phyloP scores from a whole-genome alignment of 2,113 vertebrate species.

The Entosphenus tridentatus region DNA sequence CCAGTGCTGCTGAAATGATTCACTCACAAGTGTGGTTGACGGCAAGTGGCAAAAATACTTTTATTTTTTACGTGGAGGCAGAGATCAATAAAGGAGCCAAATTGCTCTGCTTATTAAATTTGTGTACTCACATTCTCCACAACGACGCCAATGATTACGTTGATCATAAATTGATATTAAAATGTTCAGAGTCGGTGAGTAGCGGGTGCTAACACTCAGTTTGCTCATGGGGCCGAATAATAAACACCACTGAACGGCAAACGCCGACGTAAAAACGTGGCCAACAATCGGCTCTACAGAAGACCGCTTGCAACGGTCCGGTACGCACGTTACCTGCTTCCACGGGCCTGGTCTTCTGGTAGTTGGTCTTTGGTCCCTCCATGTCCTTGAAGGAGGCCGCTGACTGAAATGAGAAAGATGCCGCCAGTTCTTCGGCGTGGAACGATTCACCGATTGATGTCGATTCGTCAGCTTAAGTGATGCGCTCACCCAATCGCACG shows the following conservation, averaged over 20 bases:
- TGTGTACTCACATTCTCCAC: background rate
- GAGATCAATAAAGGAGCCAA: no score
- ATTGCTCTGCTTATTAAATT: no score
- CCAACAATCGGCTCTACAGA: background rate
- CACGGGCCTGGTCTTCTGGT: conserved; percentile 43
- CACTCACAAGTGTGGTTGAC: no score
- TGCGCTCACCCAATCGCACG: background rate
- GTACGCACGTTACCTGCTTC: conserved; percentile 42
- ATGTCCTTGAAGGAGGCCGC: conserved; percentile 49
- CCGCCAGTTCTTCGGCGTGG: background rate
- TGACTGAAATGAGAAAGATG: conserved; percentile 20
- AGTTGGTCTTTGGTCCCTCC: conserved; percentile 37
- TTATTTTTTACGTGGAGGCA: no score
- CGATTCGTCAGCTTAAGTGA: background rate
- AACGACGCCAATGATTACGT: background rate
- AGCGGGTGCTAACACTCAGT: background rate
- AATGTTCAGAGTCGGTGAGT: background rate
- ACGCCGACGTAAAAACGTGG: background rate
- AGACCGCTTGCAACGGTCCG: background rate
- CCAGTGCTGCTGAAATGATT: no score
- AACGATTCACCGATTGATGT: background rate
- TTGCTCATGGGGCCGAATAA: background rate
- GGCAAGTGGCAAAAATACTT: no score
- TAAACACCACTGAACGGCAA: background rate
- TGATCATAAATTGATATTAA: background rate